Conservation (phyloP, 2,113 vertebrate genomes). For the Lepidiolamprologus cunningtoni region DNA sequence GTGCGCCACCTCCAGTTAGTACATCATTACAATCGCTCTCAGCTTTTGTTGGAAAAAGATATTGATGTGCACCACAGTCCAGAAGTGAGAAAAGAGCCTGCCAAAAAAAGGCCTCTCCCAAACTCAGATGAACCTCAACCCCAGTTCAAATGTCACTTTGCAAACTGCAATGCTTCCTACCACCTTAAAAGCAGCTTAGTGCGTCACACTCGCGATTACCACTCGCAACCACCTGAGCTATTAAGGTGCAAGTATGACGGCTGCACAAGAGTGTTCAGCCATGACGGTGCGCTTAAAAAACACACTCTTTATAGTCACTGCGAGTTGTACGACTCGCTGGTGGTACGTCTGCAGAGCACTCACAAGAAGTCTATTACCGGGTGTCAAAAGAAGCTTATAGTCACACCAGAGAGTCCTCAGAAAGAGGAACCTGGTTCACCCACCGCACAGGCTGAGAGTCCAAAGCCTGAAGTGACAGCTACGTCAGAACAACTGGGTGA, state of each 20-base stretch:
- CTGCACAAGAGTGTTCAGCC: slow-evolving; percentile 80
- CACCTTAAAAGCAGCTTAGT: slow-evolving; percentile 86
- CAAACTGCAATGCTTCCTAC: slow-evolving; percentile 81
- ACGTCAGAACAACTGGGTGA: not conserved
- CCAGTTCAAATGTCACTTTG: slow-evolving; percentile 80
- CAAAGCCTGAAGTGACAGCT: not conserved
- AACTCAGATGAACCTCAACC: slow-evolving; percentile 68
- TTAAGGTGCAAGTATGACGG: slow-evolving; percentile 84
- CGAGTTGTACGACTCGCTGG: slow-evolving; percentile 78
- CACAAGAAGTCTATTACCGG: slow-evolving; percentile 67
- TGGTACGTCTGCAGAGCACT: slow-evolving; percentile 72
- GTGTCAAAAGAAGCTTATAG: slow-evolving; percentile 73
- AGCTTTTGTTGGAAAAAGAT: slow-evolving; percentile 86
- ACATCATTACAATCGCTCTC: slow-evolving; percentile 89
- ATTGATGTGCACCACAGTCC: slow-evolving; percentile 58
- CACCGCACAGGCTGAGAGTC: not conserved
- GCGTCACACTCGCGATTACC: slow-evolving; percentile 70
- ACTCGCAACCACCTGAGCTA: slow-evolving; percentile 42
- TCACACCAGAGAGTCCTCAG: slow-evolving; percentile 19
- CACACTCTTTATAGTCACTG: slow-evolving; percentile 82
- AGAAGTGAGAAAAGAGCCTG: slow-evolving; percentile 78
- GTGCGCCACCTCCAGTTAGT: slow-evolving; percentile 87
- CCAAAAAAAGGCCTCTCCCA: slow-evolving; percentile 33
- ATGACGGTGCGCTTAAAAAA: slow-evolving; percentile 79
- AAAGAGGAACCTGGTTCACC: slow-evolving; percentile 32